These are phyloP conservation scores for Microctonus brassicae DNA, from an alignment of 2,888 invertebrate species.

Conservation along the genomic window DNA sequence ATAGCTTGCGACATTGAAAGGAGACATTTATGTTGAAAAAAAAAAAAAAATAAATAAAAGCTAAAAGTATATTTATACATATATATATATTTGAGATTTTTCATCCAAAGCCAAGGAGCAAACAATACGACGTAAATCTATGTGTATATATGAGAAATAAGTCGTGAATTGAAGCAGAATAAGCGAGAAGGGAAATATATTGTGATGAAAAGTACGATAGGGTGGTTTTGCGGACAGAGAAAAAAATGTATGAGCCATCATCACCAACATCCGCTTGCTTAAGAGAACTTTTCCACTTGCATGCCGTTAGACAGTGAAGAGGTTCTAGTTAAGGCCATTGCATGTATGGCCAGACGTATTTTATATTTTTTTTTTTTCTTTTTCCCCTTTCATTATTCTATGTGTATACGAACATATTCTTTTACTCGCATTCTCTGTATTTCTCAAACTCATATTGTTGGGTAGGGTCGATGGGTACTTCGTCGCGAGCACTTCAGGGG, in stretches of 20 bases:
- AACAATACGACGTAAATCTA: slow-evolving; percentile 23
- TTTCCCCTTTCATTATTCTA: slow-evolving; percentile 23
- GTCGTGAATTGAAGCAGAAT: background rate
- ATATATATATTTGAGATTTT: slow-evolving; percentile 16
- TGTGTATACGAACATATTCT: slow-evolving; percentile 36
- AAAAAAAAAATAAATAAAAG: no score
- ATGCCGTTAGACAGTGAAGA: slow-evolving; percentile 51
- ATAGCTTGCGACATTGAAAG: no score
- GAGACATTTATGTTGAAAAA: no score
- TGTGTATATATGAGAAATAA: slow-evolving; percentile 6
- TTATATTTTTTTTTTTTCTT: slow-evolving; percentile 23
- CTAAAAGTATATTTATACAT: slow-evolving; percentile 1
- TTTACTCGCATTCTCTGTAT: slow-evolving; percentile 22
- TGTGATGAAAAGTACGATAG: background rate
- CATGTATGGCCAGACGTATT: slow-evolving; percentile 36
- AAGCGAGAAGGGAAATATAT: background rate
- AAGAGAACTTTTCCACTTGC: slow-evolving; percentile 54
- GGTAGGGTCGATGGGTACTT: slow-evolving; percentile 17
- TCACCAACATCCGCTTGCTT: slow-evolving; percentile 13
- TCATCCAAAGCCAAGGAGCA: slow-evolving; percentile 15
- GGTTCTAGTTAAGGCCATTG: slow-evolving; percentile 23
- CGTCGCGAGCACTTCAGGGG: slow-evolving; percentile 22
- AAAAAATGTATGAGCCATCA: slow-evolving; percentile 27
- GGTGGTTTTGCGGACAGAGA: background rate
- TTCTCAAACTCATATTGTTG: slow-evolving; percentile 12